Evolutionary conservation across 2,888 invertebrate genomes (phyloP), one percentile per base, ranked within the genome.

Genomic region (Nephrocerus scutellatus): DNA sequence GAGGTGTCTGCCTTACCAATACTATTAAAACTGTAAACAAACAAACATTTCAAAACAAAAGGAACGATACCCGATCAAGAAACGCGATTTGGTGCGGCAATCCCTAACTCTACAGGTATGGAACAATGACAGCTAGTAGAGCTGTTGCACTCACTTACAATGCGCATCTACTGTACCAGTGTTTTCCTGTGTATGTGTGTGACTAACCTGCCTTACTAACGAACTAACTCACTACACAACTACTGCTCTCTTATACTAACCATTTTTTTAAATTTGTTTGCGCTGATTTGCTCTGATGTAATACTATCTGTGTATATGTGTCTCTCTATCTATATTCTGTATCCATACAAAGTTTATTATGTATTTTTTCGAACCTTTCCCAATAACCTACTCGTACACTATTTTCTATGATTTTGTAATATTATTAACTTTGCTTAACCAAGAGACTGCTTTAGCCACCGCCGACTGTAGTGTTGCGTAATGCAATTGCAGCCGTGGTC

Each of bases 1-100:
- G 16, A 28, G 16, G 16, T 7, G 16, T 15, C 10, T 8, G 15
- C 9, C 14, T 28, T 29, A 24, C 29, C 29, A 30, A n/a, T 16
- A 26, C 36, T 39, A 41, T 29, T 25, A 36, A 35, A 37, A 42
- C 33, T 36, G 10, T 20, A 32, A 10, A 44, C 40, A 28, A 38
- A 44, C 38, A 49, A 41, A 43, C 22, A 23, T 26, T 29, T 39
- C 25, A 31, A 39, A 41, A 76, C 79, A n/a, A n/a, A n/a, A 80
- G 79, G 82, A 82, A 76, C 79, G 77, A 74, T 81, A 80, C 74
- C 82, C 82, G 66, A 80, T 80, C 76, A 82, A 82, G 80, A 82
- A 80, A 80, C 80, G 81, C 71, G 82, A 82, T 75, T 74, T 81
- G 74, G 80, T 82, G 66, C 77, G 78, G 69, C 77, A 78, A 72